A percentile compares a stretch with the other conserved stretches of the same genome.
Evolutionary conservation across 2,113 vertebrate species (phyloP).

Genomic region (Rhineura floridana): DNA sequence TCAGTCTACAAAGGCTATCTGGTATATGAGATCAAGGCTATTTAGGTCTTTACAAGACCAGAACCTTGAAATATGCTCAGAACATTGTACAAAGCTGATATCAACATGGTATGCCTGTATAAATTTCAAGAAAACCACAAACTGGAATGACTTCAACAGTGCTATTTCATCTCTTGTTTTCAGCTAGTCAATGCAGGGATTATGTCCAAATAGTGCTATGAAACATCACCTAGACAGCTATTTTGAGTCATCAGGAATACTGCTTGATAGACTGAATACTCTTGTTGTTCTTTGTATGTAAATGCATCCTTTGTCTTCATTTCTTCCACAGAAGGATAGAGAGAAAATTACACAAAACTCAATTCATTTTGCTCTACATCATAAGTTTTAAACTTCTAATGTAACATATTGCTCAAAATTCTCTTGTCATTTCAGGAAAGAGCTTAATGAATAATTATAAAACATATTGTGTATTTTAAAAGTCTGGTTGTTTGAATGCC

Average conservation of each 20-base stretch:
- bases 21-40: background rate
- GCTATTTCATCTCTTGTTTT: conserved; percentile 3
- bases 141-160: background rate
- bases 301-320: conserved; percentile 18
- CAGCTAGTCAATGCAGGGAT: background rate
- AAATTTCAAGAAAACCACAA: background rate
- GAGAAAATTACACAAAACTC: background rate
- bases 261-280: background rate
- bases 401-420: background rate
- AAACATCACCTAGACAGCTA: conserved; percentile 9
- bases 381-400: background rate
- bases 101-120: background rate
- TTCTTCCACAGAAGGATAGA: conserved; percentile 13
- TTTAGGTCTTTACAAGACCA: background rate
- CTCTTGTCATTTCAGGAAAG: background rate
- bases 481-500: conserved; percentile 2
- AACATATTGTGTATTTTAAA: background rate
- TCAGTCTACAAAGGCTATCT: background rate
- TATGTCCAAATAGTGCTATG: conserved; percentile 30
- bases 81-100: background rate
- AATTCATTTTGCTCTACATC: background rate
- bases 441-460: background rate
- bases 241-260: background rate
- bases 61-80: background rate
- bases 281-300: background rate